Evolutionary conservation across 2,888 invertebrate genomes (phyloP).

Genomic region (Campoletis raptor): DNA sequence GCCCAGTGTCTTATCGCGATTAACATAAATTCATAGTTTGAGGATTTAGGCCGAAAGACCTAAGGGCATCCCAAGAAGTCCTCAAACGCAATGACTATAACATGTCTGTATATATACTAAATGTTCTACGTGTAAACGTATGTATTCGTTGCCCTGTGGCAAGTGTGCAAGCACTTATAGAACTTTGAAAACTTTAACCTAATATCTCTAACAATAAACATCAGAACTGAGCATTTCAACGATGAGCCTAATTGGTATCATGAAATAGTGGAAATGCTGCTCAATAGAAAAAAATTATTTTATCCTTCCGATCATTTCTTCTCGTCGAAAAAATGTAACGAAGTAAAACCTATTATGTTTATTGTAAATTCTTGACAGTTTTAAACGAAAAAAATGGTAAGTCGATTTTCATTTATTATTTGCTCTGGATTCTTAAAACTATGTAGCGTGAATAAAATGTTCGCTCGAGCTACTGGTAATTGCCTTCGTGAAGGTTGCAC

Average conservation of each 20-base stretch:
- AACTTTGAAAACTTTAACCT: conserved; percentile 51
- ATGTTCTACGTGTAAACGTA: neutral
- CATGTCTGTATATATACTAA: conserved; percentile 40
- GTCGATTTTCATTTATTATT: neutral
- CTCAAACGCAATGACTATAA: conserved; percentile 38
- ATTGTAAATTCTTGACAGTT: neutral
- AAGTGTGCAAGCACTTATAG: conserved; percentile 26
- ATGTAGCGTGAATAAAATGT: conserved; percentile 32
- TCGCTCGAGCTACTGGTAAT: conserved; percentile 55
- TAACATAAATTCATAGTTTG: conserved; percentile 84
- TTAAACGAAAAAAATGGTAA: neutral
- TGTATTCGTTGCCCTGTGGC: conserved; percentile 36
- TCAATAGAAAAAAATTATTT: neutral
- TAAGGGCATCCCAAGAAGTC: conserved; percentile 75
- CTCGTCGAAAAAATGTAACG: neutral
- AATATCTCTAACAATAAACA: neutral
- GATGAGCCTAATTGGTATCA: neutral
- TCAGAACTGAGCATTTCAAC: neutral
- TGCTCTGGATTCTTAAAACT: conserved; percentile 2
- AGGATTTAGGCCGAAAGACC: conserved; percentile 78
- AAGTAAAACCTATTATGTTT: too few relatives aligned
- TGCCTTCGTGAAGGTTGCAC: conserved; percentile 62
- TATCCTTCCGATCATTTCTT: neutral
- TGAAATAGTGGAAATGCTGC: neutral
- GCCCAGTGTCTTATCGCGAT: conserved; percentile 83